These are phyloP conservation scores for Hippopotamyrus pictus DNA, from an alignment of 2,797 vertebrate species.

Conservation along the genomic window DNA sequence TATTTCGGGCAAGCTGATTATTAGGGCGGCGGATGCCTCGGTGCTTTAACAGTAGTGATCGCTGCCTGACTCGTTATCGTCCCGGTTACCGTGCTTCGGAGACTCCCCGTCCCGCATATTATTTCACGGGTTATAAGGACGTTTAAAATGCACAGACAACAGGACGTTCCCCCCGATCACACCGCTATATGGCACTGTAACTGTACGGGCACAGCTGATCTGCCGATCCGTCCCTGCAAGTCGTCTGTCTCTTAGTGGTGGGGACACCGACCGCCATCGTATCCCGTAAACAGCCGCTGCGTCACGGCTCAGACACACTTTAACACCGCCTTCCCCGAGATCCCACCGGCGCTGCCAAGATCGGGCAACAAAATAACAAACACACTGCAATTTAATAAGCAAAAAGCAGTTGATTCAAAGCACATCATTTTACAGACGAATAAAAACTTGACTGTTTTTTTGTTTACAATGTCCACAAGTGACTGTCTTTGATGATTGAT, in stretches of 20 bases:
- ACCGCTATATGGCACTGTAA: slow-evolving; percentile 33
- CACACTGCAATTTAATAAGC: background rate
- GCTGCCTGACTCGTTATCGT: slow-evolving; percentile 36
- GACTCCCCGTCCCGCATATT: slow-evolving; percentile 49
- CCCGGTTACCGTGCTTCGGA: slow-evolving; percentile 43
- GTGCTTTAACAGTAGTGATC: slow-evolving; percentile 22
- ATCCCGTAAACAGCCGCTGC: slow-evolving; percentile 50
- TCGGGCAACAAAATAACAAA: background rate
- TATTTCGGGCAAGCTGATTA: slow-evolving; percentile 34
- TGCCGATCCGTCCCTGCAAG: slow-evolving; percentile 56
- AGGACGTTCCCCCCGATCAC: slow-evolving; percentile 38
- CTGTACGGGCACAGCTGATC: slow-evolving; percentile 23
- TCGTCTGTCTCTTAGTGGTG: slow-evolving; percentile 49
- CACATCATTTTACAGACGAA: background rate
- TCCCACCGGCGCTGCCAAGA: background rate
- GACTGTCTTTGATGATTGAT: background rate
- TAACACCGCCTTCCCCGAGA: slow-evolving; percentile 11
- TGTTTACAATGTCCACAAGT: background rate
- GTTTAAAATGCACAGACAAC: background rate
- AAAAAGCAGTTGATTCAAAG: background rate
- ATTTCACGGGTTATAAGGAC: slow-evolving; percentile 28
- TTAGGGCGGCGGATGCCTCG: slow-evolving; percentile 50
- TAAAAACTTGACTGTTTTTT: background rate
- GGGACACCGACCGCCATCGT: slow-evolving; percentile 56
- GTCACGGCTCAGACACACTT: slow-evolving; percentile 46